phyloP scores from a whole-genome alignment of 1,140 invertebrate species.

The Elymnias hypermnestra region DNA sequence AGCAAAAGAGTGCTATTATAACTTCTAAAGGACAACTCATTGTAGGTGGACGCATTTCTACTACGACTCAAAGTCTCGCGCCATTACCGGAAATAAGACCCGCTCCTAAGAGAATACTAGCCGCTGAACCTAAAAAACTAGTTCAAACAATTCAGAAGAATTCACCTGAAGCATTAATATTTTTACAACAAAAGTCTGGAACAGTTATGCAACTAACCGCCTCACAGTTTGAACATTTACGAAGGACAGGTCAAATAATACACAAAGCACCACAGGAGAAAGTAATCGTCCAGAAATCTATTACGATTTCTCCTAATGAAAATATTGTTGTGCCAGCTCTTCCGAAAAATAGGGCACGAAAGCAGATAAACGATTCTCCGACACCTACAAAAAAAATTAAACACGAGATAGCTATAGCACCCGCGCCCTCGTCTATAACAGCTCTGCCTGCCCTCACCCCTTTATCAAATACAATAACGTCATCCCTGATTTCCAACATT shows the following conservation, averaged over 20 bases:
- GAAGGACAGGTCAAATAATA: slow-evolving; percentile 66
- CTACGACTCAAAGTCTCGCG: slow-evolving; percentile 70
- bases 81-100: slow-evolving; percentile 57
- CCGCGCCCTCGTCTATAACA: slow-evolving; percentile 23
- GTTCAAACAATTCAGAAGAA: slow-evolving; percentile 55
- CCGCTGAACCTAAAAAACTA: slow-evolving; percentile 52
- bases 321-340: slow-evolving; percentile 24
- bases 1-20: slow-evolving; percentile 66
- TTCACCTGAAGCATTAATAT: slow-evolving; percentile 53
- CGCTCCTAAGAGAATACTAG: slow-evolving; percentile 46
- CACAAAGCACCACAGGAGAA: slow-evolving; percentile 56
- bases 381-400: slow-evolving; percentile 51
- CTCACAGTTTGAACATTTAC: slow-evolving; percentile 69
- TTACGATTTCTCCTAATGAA: slow-evolving; percentile 42
- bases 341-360: slow-evolving; percentile 47
- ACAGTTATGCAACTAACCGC: slow-evolving; percentile 66
- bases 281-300: slow-evolving; percentile 59
- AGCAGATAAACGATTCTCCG: slow-evolving; percentile 32
- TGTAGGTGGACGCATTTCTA: slow-evolving; percentile 48
- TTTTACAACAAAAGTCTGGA: slow-evolving; percentile 65
- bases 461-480: slow-evolving; percentile 26
- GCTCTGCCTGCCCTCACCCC: slow-evolving; percentile 36
- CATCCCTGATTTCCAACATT: slow-evolving; percentile 25
- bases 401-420: slow-evolving; percentile 49
- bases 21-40: slow-evolving; percentile 76